These are phyloP conservation scores for Crocidura indochinensis DNA, from an alignment of 2,797 vertebrate genomes.

Conservation along the genomic window DNA sequence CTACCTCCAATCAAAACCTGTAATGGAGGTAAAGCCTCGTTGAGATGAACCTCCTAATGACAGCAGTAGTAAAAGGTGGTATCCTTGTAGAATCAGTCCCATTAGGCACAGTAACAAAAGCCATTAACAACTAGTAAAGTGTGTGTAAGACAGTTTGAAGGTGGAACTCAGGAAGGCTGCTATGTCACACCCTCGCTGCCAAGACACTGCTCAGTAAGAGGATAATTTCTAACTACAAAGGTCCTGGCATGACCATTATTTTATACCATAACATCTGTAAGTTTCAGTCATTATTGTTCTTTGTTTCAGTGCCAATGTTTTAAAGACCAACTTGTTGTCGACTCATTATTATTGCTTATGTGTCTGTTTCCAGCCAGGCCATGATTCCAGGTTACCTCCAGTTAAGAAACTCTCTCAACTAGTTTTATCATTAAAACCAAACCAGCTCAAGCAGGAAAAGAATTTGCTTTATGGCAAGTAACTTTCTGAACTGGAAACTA, in stretches of 20 bases:
- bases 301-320: slow-evolving; percentile 71
- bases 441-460: slow-evolving; percentile 43
- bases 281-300: slow-evolving; percentile 61
- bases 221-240: slow-evolving; percentile 35
- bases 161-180: not conserved
- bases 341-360: slow-evolving; percentile 4
- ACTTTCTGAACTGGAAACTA: slow-evolving; percentile 70
- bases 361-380: slow-evolving; percentile 18
- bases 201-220: not conserved
- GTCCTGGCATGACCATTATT: not conserved
- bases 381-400: not conserved
- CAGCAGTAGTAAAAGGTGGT: not conserved
- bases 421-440: slow-evolving; percentile 30
- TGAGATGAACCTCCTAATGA: too few relatives aligned
- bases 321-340: slow-evolving; percentile 27
- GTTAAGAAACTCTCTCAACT: slow-evolving; percentile 37
- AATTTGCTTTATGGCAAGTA: slow-evolving; percentile 46
- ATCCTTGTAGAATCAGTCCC: not conserved
- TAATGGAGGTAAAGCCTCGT: not conserved
- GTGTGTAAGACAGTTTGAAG: not conserved
- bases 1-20: not conserved
- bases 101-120: not conserved
- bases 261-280: slow-evolving; percentile 33
- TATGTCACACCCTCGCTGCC: not conserved
- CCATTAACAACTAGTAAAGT: not conserved